phyloP scores from a whole-genome alignment of 2,113 vertebrate genomes.

The Xenopus tropicalis region UCB_Xtro_10.0 CM004447.2:124155001-124155500 shows the following conservation, averaged over 20 bases:
- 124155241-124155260: conserved; percentile 46
- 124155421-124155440: conserved; percentile 69
- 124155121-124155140: conserved; percentile 6
- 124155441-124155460: conserved; percentile 68
- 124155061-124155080: conserved; percentile 14
- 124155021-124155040: conserved; percentile 25
- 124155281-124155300: conserved; percentile 57
- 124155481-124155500: conserved; percentile 77
- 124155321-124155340: conserved; percentile 65
- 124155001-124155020: conserved; percentile 29
- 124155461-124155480: conserved; percentile 71
- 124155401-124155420: conserved; percentile 70
- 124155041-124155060: conserved; percentile 23
- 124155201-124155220: conserved; percentile 61
- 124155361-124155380: conserved; percentile 78
- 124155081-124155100: conserved; percentile 28
- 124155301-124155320: conserved; percentile 56
- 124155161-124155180: conserved; percentile 54
- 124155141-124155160: conserved; percentile 34
- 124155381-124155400: conserved; percentile 76
- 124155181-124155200: conserved; percentile 54
- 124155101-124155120: conserved; percentile 30
- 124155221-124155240: conserved; percentile 52
- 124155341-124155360: conserved; percentile 64
- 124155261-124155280: conserved; percentile 57